phyloP scores from a whole-genome alignment of 2,797 vertebrate species.

The Clarias platycephalus region DNA sequence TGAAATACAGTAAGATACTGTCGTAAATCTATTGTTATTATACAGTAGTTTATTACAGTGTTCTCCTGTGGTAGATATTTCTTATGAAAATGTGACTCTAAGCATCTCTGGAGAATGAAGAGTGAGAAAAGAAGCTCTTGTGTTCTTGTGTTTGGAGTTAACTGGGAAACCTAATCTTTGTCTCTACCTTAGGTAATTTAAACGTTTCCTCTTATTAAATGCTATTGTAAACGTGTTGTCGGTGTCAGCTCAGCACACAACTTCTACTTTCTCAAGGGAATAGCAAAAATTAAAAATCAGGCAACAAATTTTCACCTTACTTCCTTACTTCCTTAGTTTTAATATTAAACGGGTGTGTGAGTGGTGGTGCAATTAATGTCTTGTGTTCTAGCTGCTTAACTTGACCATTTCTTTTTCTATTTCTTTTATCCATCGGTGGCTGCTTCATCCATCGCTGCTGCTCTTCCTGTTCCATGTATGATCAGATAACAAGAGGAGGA shows the following conservation, averaged over 20 bases:
- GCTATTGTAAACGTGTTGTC: background rate
- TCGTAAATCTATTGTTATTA: too few relatives aligned
- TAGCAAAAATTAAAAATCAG: background rate
- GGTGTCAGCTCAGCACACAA: background rate
- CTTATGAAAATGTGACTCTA: background rate
- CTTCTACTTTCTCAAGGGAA: background rate
- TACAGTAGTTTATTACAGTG: too few relatives aligned
- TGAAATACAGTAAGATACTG: too few relatives aligned
- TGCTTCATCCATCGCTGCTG: conserved; percentile 9
- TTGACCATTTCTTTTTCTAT: conserved; percentile 44
- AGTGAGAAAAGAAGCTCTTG: background rate
- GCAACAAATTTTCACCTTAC: background rate
- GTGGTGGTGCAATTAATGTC: background rate
- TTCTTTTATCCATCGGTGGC: conserved; percentile 36
- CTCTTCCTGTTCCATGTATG: conserved; percentile 28
- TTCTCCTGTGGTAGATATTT: background rate
- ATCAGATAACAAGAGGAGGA: conserved; percentile 82
- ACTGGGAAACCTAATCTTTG: background rate
- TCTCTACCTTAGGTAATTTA: background rate
- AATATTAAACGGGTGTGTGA: background rate
- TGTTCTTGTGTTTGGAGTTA: background rate
- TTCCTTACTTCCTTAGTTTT: background rate
- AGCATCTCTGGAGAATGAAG: background rate
- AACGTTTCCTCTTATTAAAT: background rate
- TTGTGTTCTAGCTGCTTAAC: background rate